These are phyloP conservation scores for Cryptoblepharus egeriae DNA, from an alignment of 2,797 vertebrate genomes.

Conservation along the genomic window DNA sequence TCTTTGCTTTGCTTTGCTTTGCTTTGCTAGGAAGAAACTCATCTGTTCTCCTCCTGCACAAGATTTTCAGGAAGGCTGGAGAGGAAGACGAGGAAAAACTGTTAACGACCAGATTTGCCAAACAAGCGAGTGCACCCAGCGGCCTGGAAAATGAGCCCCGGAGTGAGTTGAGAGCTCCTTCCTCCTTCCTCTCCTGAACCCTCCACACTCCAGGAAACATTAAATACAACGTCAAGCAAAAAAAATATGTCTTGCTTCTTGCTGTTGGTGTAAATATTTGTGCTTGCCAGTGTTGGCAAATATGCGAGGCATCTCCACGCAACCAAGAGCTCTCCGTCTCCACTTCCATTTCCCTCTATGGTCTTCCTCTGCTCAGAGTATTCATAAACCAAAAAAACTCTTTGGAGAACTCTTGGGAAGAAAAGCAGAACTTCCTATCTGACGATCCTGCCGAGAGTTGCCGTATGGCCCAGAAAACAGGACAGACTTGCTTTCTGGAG, in stretches of 20 bases:
- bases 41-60: constrained; percentile 27
- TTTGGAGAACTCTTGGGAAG: no score
- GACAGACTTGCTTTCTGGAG: no score
- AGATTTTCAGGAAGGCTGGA: constrained; percentile 29
- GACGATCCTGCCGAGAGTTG: no score
- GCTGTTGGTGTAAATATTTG: constrained; percentile 70
- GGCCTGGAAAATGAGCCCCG: constrained; percentile 70
- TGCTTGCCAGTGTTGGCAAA: constrained; percentile 69
- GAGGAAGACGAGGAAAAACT: constrained; percentile 55
- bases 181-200: constrained; percentile 23
- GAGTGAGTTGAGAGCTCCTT: constrained; percentile 65
- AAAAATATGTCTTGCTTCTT: constrained; percentile 58
- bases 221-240: constrained; percentile 68
- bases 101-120: constrained; percentile 61
- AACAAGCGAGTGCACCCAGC: constrained; percentile 63
- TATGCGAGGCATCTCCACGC: constrained; percentile 73
- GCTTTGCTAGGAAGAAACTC: background rate
- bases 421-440: no score
- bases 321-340: constrained; percentile 70
- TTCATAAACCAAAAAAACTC: no score
- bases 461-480: no score
- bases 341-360: constrained; percentile 56
- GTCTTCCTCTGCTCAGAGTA: constrained; percentile 35
- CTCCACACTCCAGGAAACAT: constrained; percentile 70
- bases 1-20: no score